These are phyloP conservation scores for Conger conger DNA, from an alignment of 2,113 vertebrate genomes.

Conservation along the genomic window DNA sequence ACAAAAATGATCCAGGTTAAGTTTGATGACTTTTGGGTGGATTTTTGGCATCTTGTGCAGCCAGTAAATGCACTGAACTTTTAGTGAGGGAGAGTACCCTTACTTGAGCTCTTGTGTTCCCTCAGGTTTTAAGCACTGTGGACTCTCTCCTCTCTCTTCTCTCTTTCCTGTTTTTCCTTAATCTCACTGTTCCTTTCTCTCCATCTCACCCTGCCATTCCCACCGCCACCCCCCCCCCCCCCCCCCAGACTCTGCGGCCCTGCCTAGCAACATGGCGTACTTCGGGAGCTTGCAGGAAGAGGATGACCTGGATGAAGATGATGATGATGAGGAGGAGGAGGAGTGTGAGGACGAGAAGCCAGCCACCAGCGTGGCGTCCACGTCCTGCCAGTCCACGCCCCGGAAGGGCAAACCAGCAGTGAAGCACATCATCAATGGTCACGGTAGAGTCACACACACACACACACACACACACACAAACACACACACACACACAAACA, in stretches of 20 bases:
- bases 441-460: slow-evolving; percentile 65
- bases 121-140: not conserved
- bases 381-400: slow-evolving; percentile 82
- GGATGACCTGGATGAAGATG: slow-evolving; percentile 72
- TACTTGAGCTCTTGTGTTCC: not conserved
- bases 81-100: not conserved
- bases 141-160: not conserved
- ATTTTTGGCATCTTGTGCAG: slow-evolving; percentile 6
- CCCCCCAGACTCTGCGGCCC: slow-evolving; percentile 77
- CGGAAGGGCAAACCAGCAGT: slow-evolving; percentile 75
- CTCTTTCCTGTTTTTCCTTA: not conserved
- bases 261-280: slow-evolving; percentile 87
- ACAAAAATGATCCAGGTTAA: slow-evolving; percentile 14
- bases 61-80: not conserved
- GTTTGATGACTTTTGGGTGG: slow-evolving; percentile 7
- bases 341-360: slow-evolving; percentile 71
- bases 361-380: slow-evolving; percentile 70
- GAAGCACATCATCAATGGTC: slow-evolving; percentile 77
- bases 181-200: not conserved
- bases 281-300: slow-evolving; percentile 86
- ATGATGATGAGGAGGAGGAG: slow-evolving; percentile 76
- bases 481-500: not conserved
- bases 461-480: not conserved
- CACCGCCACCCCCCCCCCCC: not conserved
- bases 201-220: not conserved